Percentiles rank a stretch among this genome's conserved stretches.
These are phyloP conservation scores for Neria commutata DNA, from an alignment of 2,888 invertebrate genomes.

Conservation along the genomic window DNA sequence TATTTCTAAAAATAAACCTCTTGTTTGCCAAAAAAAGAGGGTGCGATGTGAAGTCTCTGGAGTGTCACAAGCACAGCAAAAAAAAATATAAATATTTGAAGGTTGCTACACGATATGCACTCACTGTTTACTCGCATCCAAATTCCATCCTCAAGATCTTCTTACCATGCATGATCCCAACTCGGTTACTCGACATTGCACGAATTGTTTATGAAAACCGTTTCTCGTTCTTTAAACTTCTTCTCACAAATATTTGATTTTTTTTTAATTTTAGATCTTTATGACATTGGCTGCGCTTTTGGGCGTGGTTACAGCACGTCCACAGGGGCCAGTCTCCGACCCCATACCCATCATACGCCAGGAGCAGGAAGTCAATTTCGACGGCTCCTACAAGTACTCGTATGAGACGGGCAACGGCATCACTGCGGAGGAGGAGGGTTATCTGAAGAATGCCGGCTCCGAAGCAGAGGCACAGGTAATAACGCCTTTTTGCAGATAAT, in stretches of 20 bases:
- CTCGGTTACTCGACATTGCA: too few species aligned
- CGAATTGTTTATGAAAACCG: too few species aligned
- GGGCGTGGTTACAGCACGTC: constrained; percentile 40
- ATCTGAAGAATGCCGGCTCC: constrained; percentile 66
- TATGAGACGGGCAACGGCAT: constrained; percentile 70
- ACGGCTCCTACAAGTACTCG: constrained; percentile 66
- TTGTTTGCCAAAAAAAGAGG: too few species aligned
- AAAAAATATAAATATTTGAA: too few species aligned
- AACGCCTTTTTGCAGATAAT: background rate
- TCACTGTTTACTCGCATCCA: too few species aligned
- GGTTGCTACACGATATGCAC: too few species aligned
- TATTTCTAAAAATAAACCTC: too few species aligned
- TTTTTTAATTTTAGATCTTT: background rate
- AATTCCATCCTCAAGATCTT: too few species aligned
- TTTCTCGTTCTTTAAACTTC: background rate
- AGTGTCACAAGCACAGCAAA: too few species aligned
- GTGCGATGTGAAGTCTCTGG: too few species aligned
- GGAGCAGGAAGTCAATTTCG: constrained; percentile 72
- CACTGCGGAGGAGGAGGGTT: constrained; percentile 66
- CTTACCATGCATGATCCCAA: too few species aligned
- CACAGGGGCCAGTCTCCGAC: constrained; percentile 63
- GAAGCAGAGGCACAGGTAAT: constrained; percentile 65
- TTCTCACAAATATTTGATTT: background rate
- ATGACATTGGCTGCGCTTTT: constrained; percentile 24
- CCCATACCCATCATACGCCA: constrained; percentile 72